These are phyloP conservation scores for Oikopleura dioica DNA, from an alignment of 23 tunicate genomes.

Conservation along the genomic window DNA sequence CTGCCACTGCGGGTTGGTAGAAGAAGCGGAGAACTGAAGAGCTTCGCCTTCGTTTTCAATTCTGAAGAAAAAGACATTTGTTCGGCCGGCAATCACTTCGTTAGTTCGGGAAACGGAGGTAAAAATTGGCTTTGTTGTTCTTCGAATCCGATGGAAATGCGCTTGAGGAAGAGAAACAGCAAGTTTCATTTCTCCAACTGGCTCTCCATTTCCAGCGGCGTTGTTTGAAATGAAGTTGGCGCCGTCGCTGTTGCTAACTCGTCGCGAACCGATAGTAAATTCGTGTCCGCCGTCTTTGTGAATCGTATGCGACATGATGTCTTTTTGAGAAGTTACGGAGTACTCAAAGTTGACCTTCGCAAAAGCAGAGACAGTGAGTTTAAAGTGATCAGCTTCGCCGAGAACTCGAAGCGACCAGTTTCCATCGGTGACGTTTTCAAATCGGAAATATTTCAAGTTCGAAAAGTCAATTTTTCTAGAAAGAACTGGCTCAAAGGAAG, in stretches of 20 bases:
- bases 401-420: background rate
- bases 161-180: background rate
- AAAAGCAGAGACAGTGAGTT: background rate
- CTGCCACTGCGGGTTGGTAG: background rate
- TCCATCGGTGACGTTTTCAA: background rate
- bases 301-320: background rate
- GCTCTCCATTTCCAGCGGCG: background rate
- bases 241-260: background rate
- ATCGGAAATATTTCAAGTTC: background rate
- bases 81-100: background rate
- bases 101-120: background rate
- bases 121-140: background rate
- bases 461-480: background rate
- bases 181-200: background rate
- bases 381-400: background rate
- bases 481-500: background rate
- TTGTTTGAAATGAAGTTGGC: background rate
- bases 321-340: background rate
- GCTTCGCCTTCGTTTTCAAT: background rate
- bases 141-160: background rate
- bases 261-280: background rate
- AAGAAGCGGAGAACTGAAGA: background rate
- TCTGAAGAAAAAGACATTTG: background rate
- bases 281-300: slow-evolving; percentile 9
- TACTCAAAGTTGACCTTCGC: background rate